Percentiles rank a stretch among this genome's conserved stretches.
phyloP scores from a whole-genome alignment of 2,888 invertebrate genomes.

The Caenorhabditis virilis region DNA sequence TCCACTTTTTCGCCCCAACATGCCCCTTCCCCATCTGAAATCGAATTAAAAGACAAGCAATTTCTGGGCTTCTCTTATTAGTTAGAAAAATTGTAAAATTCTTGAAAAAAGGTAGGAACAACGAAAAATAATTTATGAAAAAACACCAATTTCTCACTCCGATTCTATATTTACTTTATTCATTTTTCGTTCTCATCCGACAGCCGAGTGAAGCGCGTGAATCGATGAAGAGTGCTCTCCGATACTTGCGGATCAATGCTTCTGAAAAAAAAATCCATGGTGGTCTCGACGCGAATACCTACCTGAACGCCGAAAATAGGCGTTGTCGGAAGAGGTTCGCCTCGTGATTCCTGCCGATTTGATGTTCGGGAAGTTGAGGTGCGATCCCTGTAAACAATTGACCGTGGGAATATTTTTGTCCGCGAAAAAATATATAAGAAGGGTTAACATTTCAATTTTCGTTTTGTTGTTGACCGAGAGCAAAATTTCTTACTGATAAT shows the following conservation, averaged over 20 bases:
- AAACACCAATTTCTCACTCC: no score
- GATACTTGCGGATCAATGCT: conserved; percentile 31
- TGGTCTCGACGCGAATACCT: background rate
- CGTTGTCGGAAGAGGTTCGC: conserved; percentile 42
- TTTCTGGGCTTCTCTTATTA: no score
- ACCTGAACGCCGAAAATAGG: conserved; percentile 43
- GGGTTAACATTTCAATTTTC: background rate
- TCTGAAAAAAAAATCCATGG: conserved; percentile 13
- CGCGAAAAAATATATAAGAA: background rate
- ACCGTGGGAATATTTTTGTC: background rate
- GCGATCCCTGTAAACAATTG: background rate
- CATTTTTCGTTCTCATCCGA: no score
- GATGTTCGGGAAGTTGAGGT: conserved; percentile 30
- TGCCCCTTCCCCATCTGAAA: no score
- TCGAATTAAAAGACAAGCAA: no score
- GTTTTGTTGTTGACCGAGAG: no score
- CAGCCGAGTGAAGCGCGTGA: conserved; percentile 27
- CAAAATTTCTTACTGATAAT: no score
- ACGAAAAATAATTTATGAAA: no score
- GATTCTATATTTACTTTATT: no score
- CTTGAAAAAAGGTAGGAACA: no score
- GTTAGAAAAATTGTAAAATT: no score
- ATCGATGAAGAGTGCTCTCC: conserved; percentile 31
- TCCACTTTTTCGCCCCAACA: no score
- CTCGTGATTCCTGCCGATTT: conserved; percentile 37